Conservation (phyloP, 1,140 invertebrate genomes). For the Vanessa tameamea region DNA sequence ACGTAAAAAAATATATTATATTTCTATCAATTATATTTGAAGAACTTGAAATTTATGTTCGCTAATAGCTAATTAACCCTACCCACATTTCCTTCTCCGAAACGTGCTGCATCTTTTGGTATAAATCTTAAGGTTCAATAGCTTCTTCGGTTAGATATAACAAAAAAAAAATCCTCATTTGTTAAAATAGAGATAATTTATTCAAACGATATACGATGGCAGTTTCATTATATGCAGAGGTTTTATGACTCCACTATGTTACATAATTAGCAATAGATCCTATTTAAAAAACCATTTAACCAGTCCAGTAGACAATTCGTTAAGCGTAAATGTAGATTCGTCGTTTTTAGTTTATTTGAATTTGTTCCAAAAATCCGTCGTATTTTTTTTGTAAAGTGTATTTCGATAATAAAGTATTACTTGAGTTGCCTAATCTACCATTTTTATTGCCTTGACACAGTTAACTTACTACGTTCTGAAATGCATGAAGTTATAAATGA, state of each 20-base stretch:
- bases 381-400: constrained; percentile 27
- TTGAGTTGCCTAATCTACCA: constrained; percentile 25
- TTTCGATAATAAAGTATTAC: constrained; percentile 25
- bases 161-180: no score
- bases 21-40: no score
- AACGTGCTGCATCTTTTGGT: no score
- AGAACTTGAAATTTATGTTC: no score
- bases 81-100: no score
- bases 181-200: no score
- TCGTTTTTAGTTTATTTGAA: constrained; percentile 20
- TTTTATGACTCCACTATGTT: background rate
- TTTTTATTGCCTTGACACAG: constrained; percentile 31
- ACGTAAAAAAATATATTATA: no score
- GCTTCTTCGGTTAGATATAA: no score
- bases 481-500: constrained; percentile 17
- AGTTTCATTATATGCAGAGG: no score
- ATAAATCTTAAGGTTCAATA: no score
- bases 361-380: constrained; percentile 21
- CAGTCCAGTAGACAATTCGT: background rate
- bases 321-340: background rate
- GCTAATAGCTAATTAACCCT: no score
- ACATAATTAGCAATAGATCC: constrained; percentile 1
- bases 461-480: constrained; percentile 14
- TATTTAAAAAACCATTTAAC: constrained; percentile 12
- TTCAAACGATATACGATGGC: no score